Base-by-base conservation (phyloP, 2,888 invertebrate genomes). In the Heliconius sara region DNA sequence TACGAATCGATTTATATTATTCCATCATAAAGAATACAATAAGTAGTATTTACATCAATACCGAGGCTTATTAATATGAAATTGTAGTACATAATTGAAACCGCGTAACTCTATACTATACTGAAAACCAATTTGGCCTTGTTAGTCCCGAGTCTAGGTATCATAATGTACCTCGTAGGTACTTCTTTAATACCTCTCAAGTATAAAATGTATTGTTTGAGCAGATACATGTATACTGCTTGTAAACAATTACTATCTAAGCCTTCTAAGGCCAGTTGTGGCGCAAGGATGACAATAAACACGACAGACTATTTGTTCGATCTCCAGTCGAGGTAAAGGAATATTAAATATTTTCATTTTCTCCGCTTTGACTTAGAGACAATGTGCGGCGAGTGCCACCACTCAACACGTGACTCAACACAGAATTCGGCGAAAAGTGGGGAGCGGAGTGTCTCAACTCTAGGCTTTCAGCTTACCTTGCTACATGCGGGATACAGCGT, bases 31-130 rank as follows among this genome's bases (percentile, higher is more conserved):
- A 74, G 34, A 65, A 43, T 65, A 74, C 39, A 65, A 43, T 74
- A 74, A 63, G 16, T 63, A 25, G 10, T 74, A 74, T 43, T 43
- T 39, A 74, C 63, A 65, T 43, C 63, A 65, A 74, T 74, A 22
- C 16, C 22, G 63, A 22, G 63, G 25, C 63, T 65, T 65, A 75
- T 47, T 65, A 34, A 75, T 65, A 65, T 47, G 39, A 72, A 66
- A 80, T 78, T 78, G 78, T 80, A 76, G 72, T 57, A 68, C 52
- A 68, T 80, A 80, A 80, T 80, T 78, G 80, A 80, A 80, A 80
- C 78, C 78, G 68, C 76, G 72, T 80, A 76, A 80, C 78, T 71
- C 76, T 57, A 39, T 72, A 57, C 72, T 60, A 72, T 78, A 66
- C 75, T 47, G 73, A 78, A 80, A 78, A 76, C 76, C 80, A 78